Evolutionary conservation across 2,888 invertebrate species (phyloP), one percentile per base, ranked within the genome.

Genomic region (Plebejus argus): DNA sequence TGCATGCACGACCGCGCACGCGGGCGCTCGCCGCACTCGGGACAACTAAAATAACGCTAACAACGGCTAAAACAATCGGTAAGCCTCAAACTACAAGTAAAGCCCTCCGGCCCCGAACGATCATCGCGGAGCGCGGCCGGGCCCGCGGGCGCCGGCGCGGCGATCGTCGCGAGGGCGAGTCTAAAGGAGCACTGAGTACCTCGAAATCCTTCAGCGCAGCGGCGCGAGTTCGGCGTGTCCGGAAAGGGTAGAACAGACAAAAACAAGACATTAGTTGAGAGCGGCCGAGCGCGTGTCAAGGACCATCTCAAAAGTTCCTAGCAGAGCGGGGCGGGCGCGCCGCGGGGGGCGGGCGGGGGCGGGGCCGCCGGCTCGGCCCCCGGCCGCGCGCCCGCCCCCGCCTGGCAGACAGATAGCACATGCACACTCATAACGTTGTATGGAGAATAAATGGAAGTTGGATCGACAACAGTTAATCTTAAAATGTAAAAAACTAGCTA

Each of bases 241-340:
- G 95, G 95, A 94, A 93, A 95, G 96, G 95, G 96, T 95, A 95
- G 95, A 96, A 95, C 95, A 95, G 95, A 96, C 94, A 95, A 94
- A 94, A 95, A 95, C 87, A 95, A 93, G 94, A 95, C 89, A 95
- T 95, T 95, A 95, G 95, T 95, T 91, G 92, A 87, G 89, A 89
- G 90, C 90, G 90, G 91, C 88, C 91, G 92, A 90, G 93, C 92
- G 92, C 91, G 90, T 86, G 91, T 89, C 96, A 96, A 97, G 97
- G 97, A 97, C 97, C 97, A 97, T 97, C 97, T 97, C 97, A 97
- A 97, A 97, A 97, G 97, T 96, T 97, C 97, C 97, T 96, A 96
- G 95, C 87, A 88, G 83, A 84, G 85, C 82, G 81, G 82, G 84
- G 81, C 81, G 76, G 81, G 82, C 81, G 81, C 81, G 23, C 81